Evolutionary conservation across 2,797 vertebrate genomes (phyloP), one percentile per base, ranked within the genome.

Genomic region (Ataeniobius toweri): DNA sequence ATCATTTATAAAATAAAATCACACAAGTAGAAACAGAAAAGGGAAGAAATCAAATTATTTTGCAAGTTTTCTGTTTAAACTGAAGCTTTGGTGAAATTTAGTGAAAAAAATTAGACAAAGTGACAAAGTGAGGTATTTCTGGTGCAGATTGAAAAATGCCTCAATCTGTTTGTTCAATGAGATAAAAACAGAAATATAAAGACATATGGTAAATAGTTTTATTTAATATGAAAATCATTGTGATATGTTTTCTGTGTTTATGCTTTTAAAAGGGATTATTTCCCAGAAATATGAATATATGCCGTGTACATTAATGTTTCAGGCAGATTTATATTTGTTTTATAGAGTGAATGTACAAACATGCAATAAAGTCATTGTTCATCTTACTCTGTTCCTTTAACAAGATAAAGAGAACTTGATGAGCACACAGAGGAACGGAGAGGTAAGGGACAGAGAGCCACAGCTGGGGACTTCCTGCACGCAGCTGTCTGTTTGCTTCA

Each of bases 401-500:
- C 56, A 67, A 36, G 65, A 76, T 68, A 14, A 81, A 83, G 48
- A 28, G 3, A 6, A 76, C 28, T 70, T 78, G 79, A 71, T 74
- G 78, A 86, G 67, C 3, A 36, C 53, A 73, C 28, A 26, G 36
- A n/a, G 31, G 59, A 71, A 24, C 9, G 16, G 61, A n/a, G 71
- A 18, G 53, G 48, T 48, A n/a, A 24, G 41, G 0, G 48, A n/a
- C 20, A n/a, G 46, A 70, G 51, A 63, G 74, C 58, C 16, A 55
- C 71, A 78, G 83, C 74, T 81, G 81, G 80, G 71, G 28, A 77
- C 74, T 68, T 46, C 71, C 80, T 68, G 56, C 72, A 76, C 50
- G 69, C 61, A 28, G 69, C 74, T 78, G 76, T 84, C 83, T 76
- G 44, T 75, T 70, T 69, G 68, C 76, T 74, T 85, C 80, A 48